Base-by-base conservation (phyloP, 1,140 invertebrate genomes). In the Zaprionus inermis region DNA sequence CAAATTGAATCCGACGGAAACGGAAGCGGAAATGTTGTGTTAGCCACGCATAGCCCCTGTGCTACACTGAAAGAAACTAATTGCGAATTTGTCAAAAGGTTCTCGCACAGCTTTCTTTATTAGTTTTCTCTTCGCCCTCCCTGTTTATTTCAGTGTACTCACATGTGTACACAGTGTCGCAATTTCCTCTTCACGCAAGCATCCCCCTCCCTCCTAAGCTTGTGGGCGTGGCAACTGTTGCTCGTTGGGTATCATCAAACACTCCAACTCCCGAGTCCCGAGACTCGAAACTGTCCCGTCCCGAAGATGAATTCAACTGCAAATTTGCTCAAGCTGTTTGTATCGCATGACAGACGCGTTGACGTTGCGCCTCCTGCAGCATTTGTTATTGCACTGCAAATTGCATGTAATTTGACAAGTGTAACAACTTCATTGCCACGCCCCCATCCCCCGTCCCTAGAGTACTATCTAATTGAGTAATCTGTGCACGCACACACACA, bases 11-110 rank as follows among this genome's bases (percentile, higher is more conserved):
- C 70, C 64, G 72, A 70, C 79, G 65, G 60, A 80, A 80, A 76
- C 79, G 70, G 77, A 82, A 82, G 61, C 66, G 80, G 79, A 82
- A 83, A 82, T 79, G 75, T 75, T 74, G 79, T 74, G 61, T 76
- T 78, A 78, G 30, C 16, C 20, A 55, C 49, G 34, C 24, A 36
- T 63, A 22, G 24, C 11, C 14, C 12, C 16, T 32, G 11, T 20
- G 11, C 20, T 38, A 22, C 44, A 49, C 44, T 49, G 44, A 22
- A 10, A 49, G 18, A 49, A 49, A 46, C 4, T 22, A 16, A 44
- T 5, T 44, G n/a, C 12, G 38, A 9, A 18, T 18, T 18, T 18
- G 6, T 41, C 4, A 41, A 16, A 2, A 41, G 16, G 6, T 4
- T 41, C n/a, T 16, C 9, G n/a, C 6, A 32, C 30, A 9, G 30